Base-by-base conservation (phyloP, 2,888 invertebrate species). In the Drosophila subquinaria region DNA sequence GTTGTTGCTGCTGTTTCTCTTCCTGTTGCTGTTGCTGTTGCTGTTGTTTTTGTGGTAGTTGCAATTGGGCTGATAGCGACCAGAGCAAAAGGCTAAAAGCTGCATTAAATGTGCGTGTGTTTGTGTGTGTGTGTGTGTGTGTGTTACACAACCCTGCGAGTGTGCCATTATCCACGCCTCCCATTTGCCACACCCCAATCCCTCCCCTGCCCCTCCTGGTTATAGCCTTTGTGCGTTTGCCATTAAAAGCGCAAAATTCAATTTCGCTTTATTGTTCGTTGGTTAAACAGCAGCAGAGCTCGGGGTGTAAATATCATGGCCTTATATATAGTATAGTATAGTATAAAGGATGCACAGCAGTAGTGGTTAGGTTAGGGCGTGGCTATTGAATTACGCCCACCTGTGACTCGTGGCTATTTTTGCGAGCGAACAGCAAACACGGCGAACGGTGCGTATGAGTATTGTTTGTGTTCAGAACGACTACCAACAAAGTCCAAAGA, bases 191-290 rank as follows among this genome's bases (percentile, higher is more conserved):
- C 23, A 6, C n/a, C 23, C 30, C 30, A 1, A n/a, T 2, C 13
- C 15, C 27, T 3, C 45, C 11, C 13, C 15, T 8, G 13, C n/a
- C 10, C 20, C 20, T 17, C 0, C 23, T 42, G 27, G 35, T 73
- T 71, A 70, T 76, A 63, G 71, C 77, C 73, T 79, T 81, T 81
- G 81, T 83, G 78, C 71, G 73, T 80, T 82, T 82, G 73, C 81
- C 81, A 76, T 81, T 88, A 88, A 88, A 88, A 88, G 88, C 85
- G 76, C 86, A 86, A 86, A 86, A 86, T 86, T 88, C 86, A 88
- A 88, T 86, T 86, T 88, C 75, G 75, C 81, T 86, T 86, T 83
- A 86, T 86, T 86, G 88, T 86, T 81, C 86, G 80, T 68, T 86
- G 81, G 83, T 85, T 88, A 85, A 86, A 86, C 76, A 83, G 69